Evolutionary conservation across 2,113 vertebrate genomes (phyloP).

Genomic region (Chaetops frenatus): DNA sequence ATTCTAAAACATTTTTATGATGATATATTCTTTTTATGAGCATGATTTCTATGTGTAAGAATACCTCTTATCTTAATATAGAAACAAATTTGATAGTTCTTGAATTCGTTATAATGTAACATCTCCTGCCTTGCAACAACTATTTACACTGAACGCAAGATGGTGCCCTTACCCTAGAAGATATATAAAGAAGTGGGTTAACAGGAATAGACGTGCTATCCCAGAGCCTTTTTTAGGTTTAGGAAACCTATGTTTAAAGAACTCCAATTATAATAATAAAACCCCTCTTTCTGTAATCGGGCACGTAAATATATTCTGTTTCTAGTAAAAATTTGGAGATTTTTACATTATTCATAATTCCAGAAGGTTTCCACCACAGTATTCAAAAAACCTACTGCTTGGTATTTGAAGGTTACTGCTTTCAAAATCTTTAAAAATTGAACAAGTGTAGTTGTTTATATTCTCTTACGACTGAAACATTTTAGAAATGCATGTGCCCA

Average conservation of each 20-base stretch:
- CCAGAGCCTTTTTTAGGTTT: background rate
- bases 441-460: background rate
- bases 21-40: background rate
- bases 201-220: background rate
- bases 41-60: background rate
- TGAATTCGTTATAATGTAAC: background rate
- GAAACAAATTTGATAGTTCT: background rate
- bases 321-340: background rate
- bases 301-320: background rate
- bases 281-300: background rate
- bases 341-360: background rate
- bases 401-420: background rate
- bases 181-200: background rate
- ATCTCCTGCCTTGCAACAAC: background rate
- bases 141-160: conserved; percentile 42
- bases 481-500: background rate
- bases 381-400: background rate
- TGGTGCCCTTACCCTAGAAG: conserved; percentile 36
- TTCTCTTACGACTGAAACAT: background rate
- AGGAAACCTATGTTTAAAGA: background rate
- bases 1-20: background rate
- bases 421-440: background rate
- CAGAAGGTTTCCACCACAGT: background rate
- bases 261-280: accelerated
- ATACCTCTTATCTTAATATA: background rate